phyloP scores from a whole-genome alignment of 2,888 invertebrate species.

The Cantharis flavilabris region DNA sequence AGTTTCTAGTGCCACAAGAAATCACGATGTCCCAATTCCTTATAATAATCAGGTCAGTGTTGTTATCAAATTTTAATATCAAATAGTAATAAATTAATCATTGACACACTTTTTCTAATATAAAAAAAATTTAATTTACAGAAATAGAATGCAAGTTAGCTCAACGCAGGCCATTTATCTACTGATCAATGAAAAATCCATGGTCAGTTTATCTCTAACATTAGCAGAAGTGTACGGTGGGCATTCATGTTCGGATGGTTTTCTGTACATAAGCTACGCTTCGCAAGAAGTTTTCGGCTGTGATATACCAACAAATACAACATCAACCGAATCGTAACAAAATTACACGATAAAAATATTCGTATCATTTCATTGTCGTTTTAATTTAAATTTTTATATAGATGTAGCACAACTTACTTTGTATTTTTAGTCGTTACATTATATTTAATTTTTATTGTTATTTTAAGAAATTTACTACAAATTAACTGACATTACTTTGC shows the following conservation, averaged over 20 bases:
- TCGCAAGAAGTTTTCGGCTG: slow-evolving; percentile 86
- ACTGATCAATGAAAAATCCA: slow-evolving; percentile 79
- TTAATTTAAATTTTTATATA: background rate
- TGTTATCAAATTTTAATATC: background rate
- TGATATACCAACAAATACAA: background rate
- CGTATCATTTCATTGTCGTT: background rate
- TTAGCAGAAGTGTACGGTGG: slow-evolving; percentile 80
- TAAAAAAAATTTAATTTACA: slow-evolving; percentile 37
- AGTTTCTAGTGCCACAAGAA: slow-evolving; percentile 88
- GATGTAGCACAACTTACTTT: background rate
- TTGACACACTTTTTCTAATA: slow-evolving; percentile 1
- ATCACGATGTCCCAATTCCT: slow-evolving; percentile 88
- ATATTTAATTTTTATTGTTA: background rate
- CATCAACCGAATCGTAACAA: background rate
- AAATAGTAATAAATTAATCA: background rate
- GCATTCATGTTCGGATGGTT: slow-evolving; percentile 81
- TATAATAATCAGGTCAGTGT: slow-evolving; percentile 77
- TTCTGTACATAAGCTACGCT: slow-evolving; percentile 86
- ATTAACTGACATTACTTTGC: background rate
- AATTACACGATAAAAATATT: background rate
- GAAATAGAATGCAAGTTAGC: slow-evolving; percentile 62
- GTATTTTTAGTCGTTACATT: background rate
- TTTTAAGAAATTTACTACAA: background rate
- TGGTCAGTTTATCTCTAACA: slow-evolving; percentile 80
- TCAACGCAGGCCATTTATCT: slow-evolving; percentile 79